Percentiles rank a stretch among this genome's conserved stretches.
Evolutionary conservation across 2,113 vertebrate genomes (phyloP).

Genomic region (Clarias batrachus): DNA sequence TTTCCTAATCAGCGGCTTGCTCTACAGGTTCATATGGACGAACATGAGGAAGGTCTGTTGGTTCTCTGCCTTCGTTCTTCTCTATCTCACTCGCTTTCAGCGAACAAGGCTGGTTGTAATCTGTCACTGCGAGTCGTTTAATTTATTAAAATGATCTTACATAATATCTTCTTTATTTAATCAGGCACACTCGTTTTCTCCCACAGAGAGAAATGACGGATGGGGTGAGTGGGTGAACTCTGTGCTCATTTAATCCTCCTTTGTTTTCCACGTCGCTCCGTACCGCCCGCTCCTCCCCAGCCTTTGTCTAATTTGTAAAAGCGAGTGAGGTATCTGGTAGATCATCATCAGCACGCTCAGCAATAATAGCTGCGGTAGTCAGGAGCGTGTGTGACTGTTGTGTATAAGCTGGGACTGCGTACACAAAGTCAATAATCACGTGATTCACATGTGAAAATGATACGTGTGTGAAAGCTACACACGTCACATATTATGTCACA

Average conservation of each 20-base stretch:
- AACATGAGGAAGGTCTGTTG: slow-evolving; percentile 12
- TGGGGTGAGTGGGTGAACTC: slow-evolving; percentile 49
- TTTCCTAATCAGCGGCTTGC: not conserved
- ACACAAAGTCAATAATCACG: not conserved
- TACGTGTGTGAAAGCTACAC: not conserved
- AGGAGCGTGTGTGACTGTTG: slow-evolving; percentile 15
- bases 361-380: slow-evolving; percentile 19
- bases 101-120: slow-evolving; percentile 39
- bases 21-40: not conserved
- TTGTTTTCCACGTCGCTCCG: slow-evolving; percentile 17
- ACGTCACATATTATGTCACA: not conserved
- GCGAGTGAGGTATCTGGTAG: slow-evolving; percentile 25
- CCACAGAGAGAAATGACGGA: slow-evolving; percentile 40
- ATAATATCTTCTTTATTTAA: slow-evolving; percentile 54
- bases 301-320: slow-evolving; percentile 45
- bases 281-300: not conserved
- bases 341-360: slow-evolving; percentile 8
- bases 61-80: slow-evolving; percentile 10
- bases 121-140: slow-evolving; percentile 35
- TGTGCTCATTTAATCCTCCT: slow-evolving; percentile 37
- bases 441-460: not conserved
- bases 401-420: not conserved
- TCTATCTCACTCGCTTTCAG: not conserved
- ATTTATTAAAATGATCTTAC: slow-evolving; percentile 54
- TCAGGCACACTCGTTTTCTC: slow-evolving; percentile 49